Base-by-base conservation (phyloP, 2,888 invertebrate species). In the Volucella bombylans region DNA sequence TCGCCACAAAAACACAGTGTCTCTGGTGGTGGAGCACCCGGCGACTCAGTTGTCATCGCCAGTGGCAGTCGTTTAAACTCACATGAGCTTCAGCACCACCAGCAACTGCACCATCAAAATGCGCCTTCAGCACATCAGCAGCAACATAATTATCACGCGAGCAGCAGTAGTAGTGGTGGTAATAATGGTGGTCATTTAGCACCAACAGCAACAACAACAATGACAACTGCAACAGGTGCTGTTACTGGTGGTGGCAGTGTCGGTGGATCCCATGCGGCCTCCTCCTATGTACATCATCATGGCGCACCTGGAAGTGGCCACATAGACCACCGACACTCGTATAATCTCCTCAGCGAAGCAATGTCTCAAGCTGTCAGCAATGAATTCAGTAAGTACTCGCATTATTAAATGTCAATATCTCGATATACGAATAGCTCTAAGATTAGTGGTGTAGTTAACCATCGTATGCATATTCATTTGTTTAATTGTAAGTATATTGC, bases 361-460 rank as follows among this genome's bases (percentile, higher is more conserved):
- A 92, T 94, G 91, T 93, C 93, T 54, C 92, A 93, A 89, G 93
- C 93, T 38, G 93, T 93, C 79, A 93, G 93, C 87, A 93, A 93
- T 87, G 94, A 94, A 89, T 92, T 92, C 87, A 93, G 94, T 93
- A 90, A 92, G 93, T 92, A 31, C 31, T 31, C 31, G 31, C 31
- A 80, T 67, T 49, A 82, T 54, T 68, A 76, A 23, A 6, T 49
- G 11, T 57, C 12, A 54, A 14, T 49, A 15, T 41, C 6, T 31
- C 31, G 31, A 11, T 14, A 45, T 49, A 23, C 15, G 12, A 12
- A 69, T 10, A 41, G n/a, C 38, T 43, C 43, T 23, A 38, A 45
- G 14, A 55, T 45, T 31, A 41, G 8, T 38, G 23, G 38, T 55
- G 31, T 39, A 9, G 23, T 52, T 39, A n/a, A 31, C 6, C 6